Conservation (phyloP, 53 echinoderm and acorn worm genomes). For the Astropecten irregularis region DNA sequence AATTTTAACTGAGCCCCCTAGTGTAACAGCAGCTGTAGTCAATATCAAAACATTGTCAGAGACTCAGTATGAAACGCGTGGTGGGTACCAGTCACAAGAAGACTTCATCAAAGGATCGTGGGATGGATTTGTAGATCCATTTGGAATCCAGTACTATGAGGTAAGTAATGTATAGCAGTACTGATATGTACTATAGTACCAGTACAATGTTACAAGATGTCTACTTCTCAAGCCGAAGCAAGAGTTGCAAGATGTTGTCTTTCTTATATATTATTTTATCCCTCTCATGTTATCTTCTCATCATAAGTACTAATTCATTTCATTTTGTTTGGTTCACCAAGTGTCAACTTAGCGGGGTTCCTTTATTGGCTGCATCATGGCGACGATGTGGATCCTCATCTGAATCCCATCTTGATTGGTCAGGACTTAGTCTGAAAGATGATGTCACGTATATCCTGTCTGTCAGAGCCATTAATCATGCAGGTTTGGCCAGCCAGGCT, state of each 20-base stretch:
- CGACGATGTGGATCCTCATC: constrained; percentile 14
- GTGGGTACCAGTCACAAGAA: constrained; percentile 39
- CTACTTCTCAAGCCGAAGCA: neutral
- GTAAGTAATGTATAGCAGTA: neutral
- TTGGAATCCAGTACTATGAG: constrained; percentile 46
- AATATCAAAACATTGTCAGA: constrained; percentile 19
- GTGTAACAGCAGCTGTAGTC: constrained; percentile 14
- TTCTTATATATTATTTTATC: neutral
- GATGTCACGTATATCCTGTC: constrained; percentile 13
- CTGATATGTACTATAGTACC: neutral
- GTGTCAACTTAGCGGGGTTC: constrained; percentile 13
- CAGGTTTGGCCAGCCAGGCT: constrained; percentile 21
- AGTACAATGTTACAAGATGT: neutral
- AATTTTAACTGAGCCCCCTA: constrained; percentile 37
- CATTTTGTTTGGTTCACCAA: neutral
- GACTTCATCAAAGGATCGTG: constrained; percentile 21
- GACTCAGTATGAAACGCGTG: constrained; percentile 6
- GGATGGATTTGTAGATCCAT: constrained; percentile 46
- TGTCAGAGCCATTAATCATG: constrained; percentile 55
- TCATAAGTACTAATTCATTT: neutral
- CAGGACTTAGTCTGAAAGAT: constrained; percentile 9
- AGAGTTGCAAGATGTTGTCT: neutral
- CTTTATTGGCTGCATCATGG: neutral
- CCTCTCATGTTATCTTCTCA: neutral
- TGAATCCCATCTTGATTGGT: constrained; percentile 3